Base-by-base conservation (phyloP, 2,888 invertebrate species). In the Pachydiplax longipennis region DNA sequence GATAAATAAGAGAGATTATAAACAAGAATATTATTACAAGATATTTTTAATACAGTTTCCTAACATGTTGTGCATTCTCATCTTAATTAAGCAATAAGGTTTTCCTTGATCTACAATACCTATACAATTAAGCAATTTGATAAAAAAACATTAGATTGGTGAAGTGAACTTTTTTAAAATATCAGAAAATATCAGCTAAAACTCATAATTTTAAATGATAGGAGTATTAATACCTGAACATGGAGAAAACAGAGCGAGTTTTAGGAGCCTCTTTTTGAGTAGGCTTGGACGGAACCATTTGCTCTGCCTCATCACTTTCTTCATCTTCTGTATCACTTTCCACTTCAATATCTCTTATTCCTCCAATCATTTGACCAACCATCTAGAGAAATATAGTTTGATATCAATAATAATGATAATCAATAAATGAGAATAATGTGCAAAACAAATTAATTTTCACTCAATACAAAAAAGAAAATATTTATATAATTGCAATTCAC, bases 321-420 rank as follows among this genome's bases (percentile, higher is more conserved):
- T 96, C 96, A 92, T 96, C 96, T 91, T 96, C 96, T 6, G 96
- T 96, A 12, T 92, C 92, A 15, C 91, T 91, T 81, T 97, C 97
- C 91, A 97, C 97, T 94, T 98, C 97, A 92, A 98, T 94, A 93
- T 98, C 97, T 87, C 96, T 96, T 92, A 98, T 97, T 18, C 96
- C 95, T 25, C 98, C 98, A 92, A 96, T 95, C 97, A 98, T 98
- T 93, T 96, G 96, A 25, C 98, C 98, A 92, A 98, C 96, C 94
- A 98, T 95, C 96, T 97, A 92, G 13, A 93, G 65, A 25, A 8
- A n/a, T 65, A 25, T 4, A 2, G n/a, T 65, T n/a, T n/a, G n/a
- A 65, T n/a, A 65, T n/a, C 6, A 1, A 65, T 25, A 65, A n/a
- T n/a, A n/a, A n/a, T n/a, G n/a, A n/a, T n/a, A n/a, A n/a, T n/a